Percentiles rank a stretch among this genome's conserved stretches.
Evolutionary conservation across 2,888 invertebrate species (phyloP).

Genomic region (Autographa pulchrina): DNA sequence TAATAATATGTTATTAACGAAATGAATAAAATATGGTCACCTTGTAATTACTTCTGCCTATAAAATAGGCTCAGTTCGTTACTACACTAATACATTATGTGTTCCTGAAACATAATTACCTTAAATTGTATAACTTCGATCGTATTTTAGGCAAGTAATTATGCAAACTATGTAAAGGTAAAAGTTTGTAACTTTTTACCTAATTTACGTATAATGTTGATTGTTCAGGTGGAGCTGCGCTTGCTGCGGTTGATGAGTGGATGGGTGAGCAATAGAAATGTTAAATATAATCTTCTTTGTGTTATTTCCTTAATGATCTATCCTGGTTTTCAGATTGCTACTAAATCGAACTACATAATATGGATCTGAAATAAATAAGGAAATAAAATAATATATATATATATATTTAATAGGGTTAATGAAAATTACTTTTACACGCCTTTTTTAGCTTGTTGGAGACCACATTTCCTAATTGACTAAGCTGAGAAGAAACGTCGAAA

Average conservation of each 20-base stretch:
- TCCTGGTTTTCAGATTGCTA: no score
- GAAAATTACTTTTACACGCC: no score
- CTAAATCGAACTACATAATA: no score
- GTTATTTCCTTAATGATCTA: no score
- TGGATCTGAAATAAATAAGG: no score
- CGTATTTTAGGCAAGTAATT: slow-evolving; percentile 41
- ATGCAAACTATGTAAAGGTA: background rate
- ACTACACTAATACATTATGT: slow-evolving; percentile 40
- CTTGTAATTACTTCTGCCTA: slow-evolving; percentile 19
- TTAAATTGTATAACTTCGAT: slow-evolving; percentile 56
- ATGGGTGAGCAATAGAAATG: background rate
- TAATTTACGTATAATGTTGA: background rate
- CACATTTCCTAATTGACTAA: no score
- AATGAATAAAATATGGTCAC: slow-evolving; percentile 34
- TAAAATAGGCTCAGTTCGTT: slow-evolving; percentile 38
- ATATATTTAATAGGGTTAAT: no score
- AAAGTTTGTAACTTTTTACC: background rate
- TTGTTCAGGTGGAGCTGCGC: background rate
- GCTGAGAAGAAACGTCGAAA: no score
- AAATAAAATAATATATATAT: no score
- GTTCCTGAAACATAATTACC: slow-evolving; percentile 41
- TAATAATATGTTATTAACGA: no score
- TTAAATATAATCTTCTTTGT: no score
- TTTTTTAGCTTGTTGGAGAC: no score
- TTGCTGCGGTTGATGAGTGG: background rate